phyloP scores from a whole-genome alignment of 2,113 vertebrate species.

The Polyodon spathula region DNA sequence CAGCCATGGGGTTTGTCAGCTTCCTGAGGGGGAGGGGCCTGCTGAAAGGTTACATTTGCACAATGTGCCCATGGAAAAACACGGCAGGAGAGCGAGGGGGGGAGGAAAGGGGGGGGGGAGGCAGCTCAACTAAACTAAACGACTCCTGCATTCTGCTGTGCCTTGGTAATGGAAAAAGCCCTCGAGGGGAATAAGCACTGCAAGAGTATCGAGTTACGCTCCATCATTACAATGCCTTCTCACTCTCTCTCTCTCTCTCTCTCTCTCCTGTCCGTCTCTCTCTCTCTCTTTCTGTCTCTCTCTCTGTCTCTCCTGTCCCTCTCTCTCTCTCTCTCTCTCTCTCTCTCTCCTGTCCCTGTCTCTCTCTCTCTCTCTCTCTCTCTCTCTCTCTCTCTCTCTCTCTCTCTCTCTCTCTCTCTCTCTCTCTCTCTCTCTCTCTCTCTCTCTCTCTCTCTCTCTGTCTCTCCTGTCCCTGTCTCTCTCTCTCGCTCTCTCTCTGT shows the following conservation, averaged over 20 bases:
- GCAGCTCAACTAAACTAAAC: conserved; percentile 18
- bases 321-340: background rate
- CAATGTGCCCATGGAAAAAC: conserved; percentile 73
- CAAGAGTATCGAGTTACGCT: conserved; percentile 49
- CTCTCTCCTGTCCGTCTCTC: conserved; percentile 5
- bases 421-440: background rate
- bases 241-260: conserved; percentile 13
- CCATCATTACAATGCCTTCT: conserved; percentile 52
- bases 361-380: too few species aligned
- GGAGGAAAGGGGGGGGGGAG: conserved; percentile 4
- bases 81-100: conserved; percentile 41
- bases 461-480: too few species aligned
- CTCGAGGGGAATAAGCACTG: conserved; percentile 35
- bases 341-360: too few species aligned
- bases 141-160: conserved; percentile 33
- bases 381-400: background rate
- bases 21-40: conserved; percentile 70
- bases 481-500: too few species aligned
- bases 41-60: conserved; percentile 86
- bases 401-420: background rate
- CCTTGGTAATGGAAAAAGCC: conserved; percentile 52
- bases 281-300: background rate
- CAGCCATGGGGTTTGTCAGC: conserved; percentile 65
- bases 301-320: background rate
- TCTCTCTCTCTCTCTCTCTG: conserved; percentile 1